These are phyloP conservation scores for Luehdorfia chinensis DNA, from an alignment of 1,140 invertebrate species.

Conservation along the genomic window DNA sequence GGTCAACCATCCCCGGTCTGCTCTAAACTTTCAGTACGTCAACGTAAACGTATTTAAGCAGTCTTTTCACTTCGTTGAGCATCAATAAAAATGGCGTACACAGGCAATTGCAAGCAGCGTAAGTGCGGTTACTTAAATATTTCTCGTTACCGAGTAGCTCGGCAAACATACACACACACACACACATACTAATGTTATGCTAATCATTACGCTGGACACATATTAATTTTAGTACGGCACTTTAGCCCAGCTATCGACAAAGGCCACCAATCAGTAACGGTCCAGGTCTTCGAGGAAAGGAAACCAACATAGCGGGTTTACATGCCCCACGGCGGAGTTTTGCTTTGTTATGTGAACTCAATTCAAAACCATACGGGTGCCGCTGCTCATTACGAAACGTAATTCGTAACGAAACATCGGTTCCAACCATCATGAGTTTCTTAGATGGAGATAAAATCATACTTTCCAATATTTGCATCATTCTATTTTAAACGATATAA, in stretches of 20 bases:
- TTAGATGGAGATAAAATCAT: too few relatives aligned
- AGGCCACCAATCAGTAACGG: slow-evolving; percentile 53
- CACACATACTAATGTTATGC: slow-evolving; percentile 64
- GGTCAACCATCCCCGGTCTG: too few relatives aligned
- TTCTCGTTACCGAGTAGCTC: slow-evolving; percentile 39
- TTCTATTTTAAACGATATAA: too few relatives aligned
- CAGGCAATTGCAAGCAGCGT: slow-evolving; percentile 1
- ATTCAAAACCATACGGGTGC: slow-evolving; percentile 2
- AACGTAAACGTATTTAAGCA: background rate
- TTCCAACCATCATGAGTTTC: too few relatives aligned
- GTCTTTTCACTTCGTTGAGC: too few relatives aligned
- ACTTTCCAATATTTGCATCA: too few relatives aligned
- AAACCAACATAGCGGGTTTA: slow-evolving; percentile 29
- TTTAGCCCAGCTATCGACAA: slow-evolving; percentile 41
- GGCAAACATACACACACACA: slow-evolving; percentile 44
- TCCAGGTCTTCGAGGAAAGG: slow-evolving; percentile 43
- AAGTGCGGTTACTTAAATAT: slow-evolving; percentile 52
- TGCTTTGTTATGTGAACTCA: slow-evolving; percentile 21
- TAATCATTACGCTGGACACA: slow-evolving; percentile 60
- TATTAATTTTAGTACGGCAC: slow-evolving; percentile 66
- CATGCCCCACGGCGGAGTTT: slow-evolving; percentile 20
- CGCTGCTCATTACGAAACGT: background rate
- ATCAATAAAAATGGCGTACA: slow-evolving; percentile 13
- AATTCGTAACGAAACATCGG: background rate
- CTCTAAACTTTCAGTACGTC: slow-evolving; percentile 1